Conservation (phyloP, 2,113 vertebrate species). For the Ceyx melanurus region DNA sequence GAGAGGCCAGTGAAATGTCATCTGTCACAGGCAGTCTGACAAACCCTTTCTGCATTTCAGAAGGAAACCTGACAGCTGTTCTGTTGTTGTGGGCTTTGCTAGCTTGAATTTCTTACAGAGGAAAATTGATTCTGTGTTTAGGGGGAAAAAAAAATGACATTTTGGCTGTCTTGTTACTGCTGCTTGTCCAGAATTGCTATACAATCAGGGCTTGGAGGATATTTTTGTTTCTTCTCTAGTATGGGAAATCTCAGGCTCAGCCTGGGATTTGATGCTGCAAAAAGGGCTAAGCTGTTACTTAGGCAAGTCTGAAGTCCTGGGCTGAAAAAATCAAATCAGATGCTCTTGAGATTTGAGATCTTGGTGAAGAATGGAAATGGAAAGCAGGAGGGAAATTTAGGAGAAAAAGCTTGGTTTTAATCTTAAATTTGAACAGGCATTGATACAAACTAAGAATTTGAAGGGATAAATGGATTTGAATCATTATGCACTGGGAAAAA, state of each 20-base stretch:
- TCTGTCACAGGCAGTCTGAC: not conserved
- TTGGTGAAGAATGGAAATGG: not conserved
- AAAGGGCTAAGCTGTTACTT: not conserved
- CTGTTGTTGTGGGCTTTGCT: not conserved
- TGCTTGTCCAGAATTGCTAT: not conserved
- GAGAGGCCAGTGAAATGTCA: not conserved
- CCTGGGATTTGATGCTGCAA: not conserved
- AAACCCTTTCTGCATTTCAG: not conserved
- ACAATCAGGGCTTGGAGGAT: rapidly evolving
- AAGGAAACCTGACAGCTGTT: conserved; percentile 23
- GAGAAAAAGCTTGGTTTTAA: not conserved
- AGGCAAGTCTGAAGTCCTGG: not conserved
- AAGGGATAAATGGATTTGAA: not conserved
- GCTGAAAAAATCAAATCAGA: not conserved
- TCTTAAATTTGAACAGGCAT: not conserved
- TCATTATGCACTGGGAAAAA: not conserved
- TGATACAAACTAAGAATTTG: not conserved
- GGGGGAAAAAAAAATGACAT: not conserved
- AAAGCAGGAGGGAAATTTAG: not conserved
- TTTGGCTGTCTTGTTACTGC: not conserved
- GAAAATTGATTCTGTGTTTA: not conserved
- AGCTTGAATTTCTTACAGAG: not conserved
- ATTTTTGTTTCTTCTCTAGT: not conserved
- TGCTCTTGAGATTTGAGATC: not conserved
- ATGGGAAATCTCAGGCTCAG: not conserved